phyloP scores from a whole-genome alignment of 2,888 invertebrate species.

The Hylaea fasciaria region DNA sequence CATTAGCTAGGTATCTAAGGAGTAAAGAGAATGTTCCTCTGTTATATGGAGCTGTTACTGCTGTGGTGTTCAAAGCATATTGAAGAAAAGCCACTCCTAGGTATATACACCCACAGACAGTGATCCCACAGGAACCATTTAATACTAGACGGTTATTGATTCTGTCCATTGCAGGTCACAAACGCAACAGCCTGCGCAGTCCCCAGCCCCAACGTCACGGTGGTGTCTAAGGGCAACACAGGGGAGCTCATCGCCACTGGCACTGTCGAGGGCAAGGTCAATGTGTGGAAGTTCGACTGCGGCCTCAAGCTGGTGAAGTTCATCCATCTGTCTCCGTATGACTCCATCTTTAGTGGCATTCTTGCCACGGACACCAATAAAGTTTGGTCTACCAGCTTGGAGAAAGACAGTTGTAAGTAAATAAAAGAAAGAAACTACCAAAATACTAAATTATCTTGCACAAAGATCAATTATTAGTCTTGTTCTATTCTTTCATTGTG shows the following conservation, averaged over 20 bases:
- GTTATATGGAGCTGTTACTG: no score
- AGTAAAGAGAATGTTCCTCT: no score
- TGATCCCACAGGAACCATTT: no score
- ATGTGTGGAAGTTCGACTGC: constrained; percentile 93
- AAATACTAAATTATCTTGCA: no score
- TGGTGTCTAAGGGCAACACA: constrained; percentile 86
- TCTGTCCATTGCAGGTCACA: constrained; percentile 80
- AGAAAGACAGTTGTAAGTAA: constrained; percentile 78
- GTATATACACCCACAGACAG: no score
- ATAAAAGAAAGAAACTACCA: background rate
- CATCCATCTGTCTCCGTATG: constrained; percentile 80
- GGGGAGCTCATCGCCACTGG: constrained; percentile 85
- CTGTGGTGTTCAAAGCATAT: no score
- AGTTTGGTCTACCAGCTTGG: constrained; percentile 78
- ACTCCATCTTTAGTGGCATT: constrained; percentile 80
- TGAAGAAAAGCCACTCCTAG: no score
- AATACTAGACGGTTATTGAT: no score
- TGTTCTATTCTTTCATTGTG: background rate
- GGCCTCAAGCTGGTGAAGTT: constrained; percentile 89
- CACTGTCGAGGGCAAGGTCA: constrained; percentile 87
- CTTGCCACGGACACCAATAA: constrained; percentile 72
- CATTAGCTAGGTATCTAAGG: no score
- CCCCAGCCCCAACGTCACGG: constrained; percentile 79
- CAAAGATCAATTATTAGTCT: background rate
- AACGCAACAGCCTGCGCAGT: constrained; percentile 93